A percentile compares a stretch with the other conserved stretches of the same genome.
Conservation (phyloP, 2,113 vertebrate species). For the Dermatemys mawii region DNA sequence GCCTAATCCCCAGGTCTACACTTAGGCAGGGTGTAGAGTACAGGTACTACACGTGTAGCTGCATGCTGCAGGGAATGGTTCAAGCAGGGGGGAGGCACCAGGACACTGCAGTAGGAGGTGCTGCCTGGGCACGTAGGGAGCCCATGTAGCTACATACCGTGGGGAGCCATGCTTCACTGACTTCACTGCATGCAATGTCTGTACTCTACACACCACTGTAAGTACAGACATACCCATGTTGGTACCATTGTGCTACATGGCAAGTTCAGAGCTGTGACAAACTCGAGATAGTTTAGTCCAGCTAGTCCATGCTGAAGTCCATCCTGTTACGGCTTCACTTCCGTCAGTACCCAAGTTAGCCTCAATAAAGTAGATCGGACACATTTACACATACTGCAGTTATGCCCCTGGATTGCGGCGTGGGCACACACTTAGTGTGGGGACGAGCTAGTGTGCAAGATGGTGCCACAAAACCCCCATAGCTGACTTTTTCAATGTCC, state of each 20-base stretch:
- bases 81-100: not conserved
- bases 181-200: not conserved
- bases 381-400: not conserved
- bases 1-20: not conserved
- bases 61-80: not conserved
- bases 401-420: not conserved
- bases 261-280: not conserved
- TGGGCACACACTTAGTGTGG: not conserved
- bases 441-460: not conserved
- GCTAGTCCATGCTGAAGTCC: not conserved
- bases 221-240: not conserved
- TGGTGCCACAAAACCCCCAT: accelerated
- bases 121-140: not conserved
- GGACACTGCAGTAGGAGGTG: not conserved
- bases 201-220: not conserved
- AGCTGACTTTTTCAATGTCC: not conserved
- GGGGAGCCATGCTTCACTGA: not conserved
- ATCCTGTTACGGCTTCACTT: not conserved
- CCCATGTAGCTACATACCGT: not conserved
- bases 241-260: not conserved
- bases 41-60: not conserved
- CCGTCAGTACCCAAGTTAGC: not conserved
- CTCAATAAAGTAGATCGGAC: not conserved
- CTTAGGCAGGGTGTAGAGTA: not conserved
- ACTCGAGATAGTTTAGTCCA: not conserved